Conservation (phyloP, 2,888 invertebrate genomes). For the Mythimna impura region DNA sequence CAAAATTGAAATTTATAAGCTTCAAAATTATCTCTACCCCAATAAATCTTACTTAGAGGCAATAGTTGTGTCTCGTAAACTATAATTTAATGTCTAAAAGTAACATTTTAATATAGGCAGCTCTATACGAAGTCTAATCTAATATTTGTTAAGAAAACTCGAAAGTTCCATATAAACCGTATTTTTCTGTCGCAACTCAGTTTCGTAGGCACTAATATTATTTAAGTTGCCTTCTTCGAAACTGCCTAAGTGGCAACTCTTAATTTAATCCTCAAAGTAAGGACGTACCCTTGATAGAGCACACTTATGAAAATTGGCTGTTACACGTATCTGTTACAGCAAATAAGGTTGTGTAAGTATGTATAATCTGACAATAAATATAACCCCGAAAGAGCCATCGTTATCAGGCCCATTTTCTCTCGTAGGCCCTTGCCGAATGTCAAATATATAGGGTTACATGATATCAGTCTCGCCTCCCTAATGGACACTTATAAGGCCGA, state of each 20-base stretch:
- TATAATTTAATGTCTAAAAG: slow-evolving; percentile 31
- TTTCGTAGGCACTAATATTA: slow-evolving; percentile 32
- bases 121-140: slow-evolving; percentile 35
- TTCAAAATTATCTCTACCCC: slow-evolving; percentile 40
- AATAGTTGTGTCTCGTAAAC: slow-evolving; percentile 26
- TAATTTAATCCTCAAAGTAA: slow-evolving; percentile 54
- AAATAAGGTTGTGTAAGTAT: slow-evolving; percentile 53
- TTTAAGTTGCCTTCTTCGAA: slow-evolving; percentile 34
- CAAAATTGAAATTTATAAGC: slow-evolving; percentile 45
- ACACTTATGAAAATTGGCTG: slow-evolving; percentile 49
- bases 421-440: slow-evolving; percentile 77
- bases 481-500: slow-evolving; percentile 85
- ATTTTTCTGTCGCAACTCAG: slow-evolving; percentile 44
- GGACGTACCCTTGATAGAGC: slow-evolving; percentile 39
- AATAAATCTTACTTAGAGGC: slow-evolving; percentile 47
- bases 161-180: slow-evolving; percentile 42
- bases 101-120: slow-evolving; percentile 21
- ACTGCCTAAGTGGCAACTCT: slow-evolving; percentile 28
- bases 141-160: slow-evolving; percentile 54
- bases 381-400: slow-evolving; percentile 74
- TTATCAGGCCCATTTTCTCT: slow-evolving; percentile 79
- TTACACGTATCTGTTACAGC: slow-evolving; percentile 49
- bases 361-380: slow-evolving; percentile 64
- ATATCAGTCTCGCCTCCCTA: slow-evolving; percentile 82
- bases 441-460: slow-evolving; percentile 87